A percentile compares a stretch with the other conserved stretches of the same genome.
phyloP scores from a whole-genome alignment of 1,140 invertebrate species.

The Hypothenemus hampei region DNA sequence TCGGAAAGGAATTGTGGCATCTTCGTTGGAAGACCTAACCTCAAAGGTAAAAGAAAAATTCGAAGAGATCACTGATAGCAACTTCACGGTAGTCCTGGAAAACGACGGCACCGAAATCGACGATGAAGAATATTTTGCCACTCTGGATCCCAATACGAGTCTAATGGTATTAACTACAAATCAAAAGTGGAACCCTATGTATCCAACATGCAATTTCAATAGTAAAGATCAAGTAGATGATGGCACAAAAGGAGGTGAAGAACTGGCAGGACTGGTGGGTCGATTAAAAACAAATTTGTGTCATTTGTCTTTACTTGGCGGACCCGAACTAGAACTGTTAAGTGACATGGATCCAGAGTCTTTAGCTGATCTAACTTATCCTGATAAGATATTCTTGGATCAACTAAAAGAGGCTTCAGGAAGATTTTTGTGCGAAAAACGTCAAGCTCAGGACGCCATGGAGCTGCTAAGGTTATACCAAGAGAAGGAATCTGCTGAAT shows the following conservation, averaged over 20 bases:
- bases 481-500: slow-evolving; percentile 42
- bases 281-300: slow-evolving; percentile 71
- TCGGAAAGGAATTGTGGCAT: slow-evolving; percentile 73
- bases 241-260: slow-evolving; percentile 48
- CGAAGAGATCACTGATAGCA: slow-evolving; percentile 42
- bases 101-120: slow-evolving; percentile 84
- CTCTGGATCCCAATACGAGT: slow-evolving; percentile 73
- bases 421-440: slow-evolving; percentile 71
- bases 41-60: slow-evolving; percentile 65
- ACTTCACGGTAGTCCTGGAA: slow-evolving; percentile 59
- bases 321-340: slow-evolving; percentile 70
- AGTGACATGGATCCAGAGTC: slow-evolving; percentile 83
- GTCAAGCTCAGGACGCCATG: slow-evolving; percentile 78
- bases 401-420: slow-evolving; percentile 79
- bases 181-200: slow-evolving; percentile 63
- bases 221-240: slow-evolving; percentile 66
- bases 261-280: slow-evolving; percentile 60
- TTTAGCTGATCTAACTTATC: slow-evolving; percentile 72
- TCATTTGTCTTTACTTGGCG: slow-evolving; percentile 74
- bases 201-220: slow-evolving; percentile 50
- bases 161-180: slow-evolving; percentile 71
- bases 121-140: slow-evolving; percentile 82
- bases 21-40: slow-evolving; percentile 68
- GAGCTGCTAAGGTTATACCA: slow-evolving; percentile 58
- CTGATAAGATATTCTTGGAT: slow-evolving; percentile 71